These are phyloP conservation scores for Gibbula magus DNA, from an alignment of 2,888 invertebrate genomes.

Conservation along the genomic window DNA sequence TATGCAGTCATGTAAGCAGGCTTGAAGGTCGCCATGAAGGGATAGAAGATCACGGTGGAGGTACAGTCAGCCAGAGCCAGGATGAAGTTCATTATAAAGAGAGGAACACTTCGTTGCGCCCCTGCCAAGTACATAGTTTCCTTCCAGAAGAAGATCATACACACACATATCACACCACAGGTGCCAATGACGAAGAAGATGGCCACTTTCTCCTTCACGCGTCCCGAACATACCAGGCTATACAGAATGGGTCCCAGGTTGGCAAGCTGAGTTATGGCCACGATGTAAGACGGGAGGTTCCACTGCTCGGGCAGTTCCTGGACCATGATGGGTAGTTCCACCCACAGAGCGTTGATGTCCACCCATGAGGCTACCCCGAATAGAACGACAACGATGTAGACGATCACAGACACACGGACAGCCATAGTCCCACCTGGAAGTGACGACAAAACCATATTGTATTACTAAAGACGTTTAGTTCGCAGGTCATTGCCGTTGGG, in stretches of 20 bases:
- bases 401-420: slow-evolving; percentile 37
- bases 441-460: no score
- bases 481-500: no score
- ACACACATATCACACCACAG: slow-evolving; percentile 74
- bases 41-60: slow-evolving; percentile 90
- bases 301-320: slow-evolving; percentile 88
- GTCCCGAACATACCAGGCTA: slow-evolving; percentile 41
- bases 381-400: slow-evolving; percentile 80
- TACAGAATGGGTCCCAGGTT: slow-evolving; percentile 79
- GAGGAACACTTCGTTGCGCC: slow-evolving; percentile 68
- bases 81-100: slow-evolving; percentile 82
- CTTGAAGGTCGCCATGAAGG: slow-evolving; percentile 84
- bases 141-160: slow-evolving; percentile 78
- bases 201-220: slow-evolving; percentile 70
- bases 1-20: slow-evolving; percentile 87
- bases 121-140: slow-evolving; percentile 78
- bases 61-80: slow-evolving; percentile 88
- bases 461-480: no score
- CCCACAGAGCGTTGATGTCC: slow-evolving; percentile 89
- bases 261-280: slow-evolving; percentile 82
- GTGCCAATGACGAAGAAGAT: slow-evolving; percentile 76
- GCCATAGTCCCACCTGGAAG: no score
- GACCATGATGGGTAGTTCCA: slow-evolving; percentile 89
- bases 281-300: slow-evolving; percentile 88
- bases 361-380: slow-evolving; percentile 87